Evolutionary conservation across 2,888 invertebrate species (phyloP), one percentile per base, ranked within the genome.

Genomic region (Diloba caeruleocephala): DNA sequence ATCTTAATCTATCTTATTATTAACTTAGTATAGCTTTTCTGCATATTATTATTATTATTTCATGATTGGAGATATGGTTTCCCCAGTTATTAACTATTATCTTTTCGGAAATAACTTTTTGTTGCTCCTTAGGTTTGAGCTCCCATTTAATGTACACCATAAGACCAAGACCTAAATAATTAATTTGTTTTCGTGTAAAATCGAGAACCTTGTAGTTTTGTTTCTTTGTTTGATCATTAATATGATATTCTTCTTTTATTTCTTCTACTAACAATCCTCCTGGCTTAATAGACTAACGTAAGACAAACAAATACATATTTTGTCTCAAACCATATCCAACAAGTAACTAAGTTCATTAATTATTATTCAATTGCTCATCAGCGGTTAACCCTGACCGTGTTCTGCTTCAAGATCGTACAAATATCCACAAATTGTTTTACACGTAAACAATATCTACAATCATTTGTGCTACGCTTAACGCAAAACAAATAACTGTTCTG

Each of bases 391-490:
- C 26, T 43, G 49, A 39, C 43, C 50, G 14, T 57, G 49, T 36
- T 39, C 28, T 15, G 23, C 32, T 41, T 44, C 39, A 44, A 57
- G 34, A 50, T 44, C 43, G 23, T 36, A 58, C 52, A 51, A 45
- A 42, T 51, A 51, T 33, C 44, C 58, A 42, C 32, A 42, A 42
- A 58, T 42, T 51, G 23, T 33, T 51, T n/a, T 34, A 7, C 19
- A 31, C 38, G 45, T 65, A 59, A 65, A 65, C 66, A 65, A 59
- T 43, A 38, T 37, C 17, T 31, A 32, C 12, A 26, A 42, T 46
- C 26, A 65, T 57, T 49, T 52, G 33, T 51, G 15, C 37, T 34
- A 38, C 33, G 39, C 12, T 44, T 21, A 42, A 21, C 59, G 41
- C 51, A 45, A 50, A 36, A 39, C 17, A 50, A 43, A 50, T 46